phyloP scores from a whole-genome alignment of 2,113 vertebrate species.

The Trematocara nigrifrons region DNA sequence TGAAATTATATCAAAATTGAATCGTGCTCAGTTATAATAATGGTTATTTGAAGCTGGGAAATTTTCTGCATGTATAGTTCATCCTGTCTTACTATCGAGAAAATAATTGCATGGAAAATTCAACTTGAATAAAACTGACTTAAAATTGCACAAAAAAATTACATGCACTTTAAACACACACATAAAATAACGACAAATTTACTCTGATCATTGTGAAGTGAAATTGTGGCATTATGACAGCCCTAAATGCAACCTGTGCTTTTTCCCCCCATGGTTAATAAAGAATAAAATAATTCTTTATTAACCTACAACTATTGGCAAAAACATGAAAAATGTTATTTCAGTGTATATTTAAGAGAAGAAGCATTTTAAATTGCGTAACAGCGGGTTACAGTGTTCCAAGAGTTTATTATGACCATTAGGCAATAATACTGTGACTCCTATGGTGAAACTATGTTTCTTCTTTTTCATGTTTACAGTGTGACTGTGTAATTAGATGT shows the following conservation, averaged over 20 bases:
- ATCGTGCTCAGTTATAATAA: not conserved
- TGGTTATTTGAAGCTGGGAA: accelerated
- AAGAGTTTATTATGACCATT: not conserved
- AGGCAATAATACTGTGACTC: not conserved
- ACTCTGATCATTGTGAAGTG: accelerated
- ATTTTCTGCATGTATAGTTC: not conserved
- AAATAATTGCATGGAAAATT: not conserved
- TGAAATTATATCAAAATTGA: not conserved
- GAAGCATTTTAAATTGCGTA: not conserved
- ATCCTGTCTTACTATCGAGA: not conserved
- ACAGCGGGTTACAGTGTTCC: not conserved
- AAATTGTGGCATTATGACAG: not conserved
- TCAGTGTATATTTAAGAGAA: not conserved
- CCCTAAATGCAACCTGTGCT: not conserved
- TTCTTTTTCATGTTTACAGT: not conserved
- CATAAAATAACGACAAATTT: not conserved
- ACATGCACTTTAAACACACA: not conserved
- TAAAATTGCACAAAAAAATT: not conserved
- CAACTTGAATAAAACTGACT: not conserved
- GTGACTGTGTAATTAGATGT: accelerated
- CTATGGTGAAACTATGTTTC: not conserved
- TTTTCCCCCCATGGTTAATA: not conserved
- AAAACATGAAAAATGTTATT: not conserved
- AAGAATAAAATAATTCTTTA: not conserved
- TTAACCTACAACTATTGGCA: not conserved